Conservation (phyloP, 2,113 vertebrate species). For the Mobula birostris region DNA sequence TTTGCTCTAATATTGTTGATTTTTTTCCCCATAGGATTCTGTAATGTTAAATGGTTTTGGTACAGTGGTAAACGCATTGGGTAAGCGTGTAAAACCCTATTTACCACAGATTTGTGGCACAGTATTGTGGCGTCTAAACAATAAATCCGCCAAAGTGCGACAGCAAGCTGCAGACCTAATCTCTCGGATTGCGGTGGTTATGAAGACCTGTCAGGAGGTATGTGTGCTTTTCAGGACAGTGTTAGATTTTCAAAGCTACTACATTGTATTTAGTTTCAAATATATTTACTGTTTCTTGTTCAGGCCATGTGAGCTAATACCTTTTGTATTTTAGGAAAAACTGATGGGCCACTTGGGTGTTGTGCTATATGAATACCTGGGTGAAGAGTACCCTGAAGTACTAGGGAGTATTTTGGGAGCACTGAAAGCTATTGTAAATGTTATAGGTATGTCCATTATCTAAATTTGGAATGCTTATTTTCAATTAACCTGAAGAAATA, state of each 20-base stretch:
- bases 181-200: constrained; percentile 95
- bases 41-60: constrained; percentile 98
- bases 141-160: constrained; percentile 95
- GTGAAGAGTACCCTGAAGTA: constrained; percentile 97
- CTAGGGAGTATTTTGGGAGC: constrained; percentile 95
- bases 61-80: constrained; percentile 94
- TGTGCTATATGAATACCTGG: constrained; percentile 94
- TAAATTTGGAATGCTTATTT: background rate
- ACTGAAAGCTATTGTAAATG: constrained; percentile 94
- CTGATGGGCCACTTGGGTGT: constrained; percentile 98
- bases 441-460: constrained; percentile 74
- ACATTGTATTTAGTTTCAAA: background rate
- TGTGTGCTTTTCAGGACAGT: constrained; percentile 5
- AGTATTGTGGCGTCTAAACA: constrained; percentile 95
- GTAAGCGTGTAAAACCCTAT: constrained; percentile 95
- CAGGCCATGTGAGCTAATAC: background rate
- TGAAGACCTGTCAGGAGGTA: constrained; percentile 99
- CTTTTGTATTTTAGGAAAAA: constrained; percentile 71
- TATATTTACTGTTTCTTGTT: background rate
- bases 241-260: background rate
- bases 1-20: background rate
- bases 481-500: background rate
- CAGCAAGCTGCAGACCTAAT: constrained; percentile 96
- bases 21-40: constrained; percentile 68
- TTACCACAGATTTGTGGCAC: constrained; percentile 98